Percentiles rank a stretch among this genome's conserved stretches.
Evolutionary conservation across 2,797 vertebrate species (phyloP).

Genomic region (Malacoraja senta): DNA sequence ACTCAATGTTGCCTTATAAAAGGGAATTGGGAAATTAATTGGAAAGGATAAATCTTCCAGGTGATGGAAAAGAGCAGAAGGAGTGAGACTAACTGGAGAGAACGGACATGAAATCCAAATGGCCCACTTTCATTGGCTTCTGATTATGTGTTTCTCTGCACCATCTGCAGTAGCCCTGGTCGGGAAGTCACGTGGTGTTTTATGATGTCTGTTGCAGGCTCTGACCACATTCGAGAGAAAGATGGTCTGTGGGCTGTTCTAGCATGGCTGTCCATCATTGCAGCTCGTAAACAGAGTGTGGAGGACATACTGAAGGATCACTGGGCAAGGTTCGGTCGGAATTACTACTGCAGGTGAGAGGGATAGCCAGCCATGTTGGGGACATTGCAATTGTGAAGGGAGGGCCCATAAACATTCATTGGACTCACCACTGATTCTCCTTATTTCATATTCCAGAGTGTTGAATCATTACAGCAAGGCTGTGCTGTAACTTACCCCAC

Average conservation of each 20-base stretch:
- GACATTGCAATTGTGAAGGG: background rate
- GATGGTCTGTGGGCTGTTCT: conserved; percentile 94
- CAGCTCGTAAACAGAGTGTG: conserved; percentile 79
- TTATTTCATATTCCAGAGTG: background rate
- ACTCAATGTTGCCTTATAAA: background rate
- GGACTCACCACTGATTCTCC: background rate
- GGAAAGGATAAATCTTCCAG: background rate
- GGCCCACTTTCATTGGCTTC: background rate
- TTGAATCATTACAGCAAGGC: background rate
- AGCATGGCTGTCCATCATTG: conserved; percentile 89
- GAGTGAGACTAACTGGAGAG: background rate
- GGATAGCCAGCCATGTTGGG: no score
- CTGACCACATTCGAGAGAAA: conserved; percentile 94
- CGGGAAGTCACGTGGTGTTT: background rate
- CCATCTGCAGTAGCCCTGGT: conserved; percentile 41
- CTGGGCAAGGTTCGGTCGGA: conserved; percentile 89
- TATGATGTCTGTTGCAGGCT: conserved; percentile 61
- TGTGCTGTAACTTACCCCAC: background rate
- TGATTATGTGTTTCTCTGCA: background rate
- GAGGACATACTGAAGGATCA: conserved; percentile 88
- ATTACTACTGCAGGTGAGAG: conserved; percentile 89
- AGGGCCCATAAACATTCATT: background rate
- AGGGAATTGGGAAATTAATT: background rate
- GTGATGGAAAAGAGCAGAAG: background rate
- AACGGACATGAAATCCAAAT: background rate